Conservation (phyloP, 2,113 vertebrate species). For the Pedionomus torquatus region DNA sequence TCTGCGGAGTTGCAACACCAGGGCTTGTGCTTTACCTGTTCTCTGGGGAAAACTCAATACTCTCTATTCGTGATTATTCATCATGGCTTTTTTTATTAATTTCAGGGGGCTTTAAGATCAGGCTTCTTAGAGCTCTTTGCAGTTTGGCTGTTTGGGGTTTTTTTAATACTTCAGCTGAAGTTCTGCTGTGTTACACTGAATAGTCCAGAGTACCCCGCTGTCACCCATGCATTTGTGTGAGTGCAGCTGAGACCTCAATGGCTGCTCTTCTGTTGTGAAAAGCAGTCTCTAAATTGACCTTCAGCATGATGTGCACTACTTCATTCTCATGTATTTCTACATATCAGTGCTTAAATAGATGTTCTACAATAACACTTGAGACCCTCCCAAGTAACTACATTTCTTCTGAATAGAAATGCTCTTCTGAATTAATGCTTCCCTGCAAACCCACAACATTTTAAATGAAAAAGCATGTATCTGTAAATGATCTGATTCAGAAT, state of each 20-base stretch:
- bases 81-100: background rate
- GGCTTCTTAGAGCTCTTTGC: background rate
- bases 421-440: background rate
- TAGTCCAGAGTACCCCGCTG: background rate
- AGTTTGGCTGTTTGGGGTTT: background rate
- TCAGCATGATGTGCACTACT: background rate
- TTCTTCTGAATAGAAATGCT: background rate
- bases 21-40: background rate
- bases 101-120: background rate
- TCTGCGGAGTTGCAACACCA: background rate
- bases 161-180: background rate
- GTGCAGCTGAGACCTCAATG: background rate
- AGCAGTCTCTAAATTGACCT: background rate
- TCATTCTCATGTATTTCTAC: background rate
- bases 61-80: background rate
- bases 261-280: background rate
- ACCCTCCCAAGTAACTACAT: rapidly evolving
- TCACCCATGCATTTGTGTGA: background rate
- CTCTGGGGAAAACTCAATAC: background rate
- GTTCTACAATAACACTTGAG: background rate
- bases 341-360: background rate
- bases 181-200: background rate
- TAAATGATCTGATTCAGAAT: background rate
- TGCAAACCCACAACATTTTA: background rate
- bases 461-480: background rate